These are phyloP conservation scores for Campaea margaritaria DNA, from an alignment of 2,888 invertebrate genomes.

Conservation along the genomic window DNA sequence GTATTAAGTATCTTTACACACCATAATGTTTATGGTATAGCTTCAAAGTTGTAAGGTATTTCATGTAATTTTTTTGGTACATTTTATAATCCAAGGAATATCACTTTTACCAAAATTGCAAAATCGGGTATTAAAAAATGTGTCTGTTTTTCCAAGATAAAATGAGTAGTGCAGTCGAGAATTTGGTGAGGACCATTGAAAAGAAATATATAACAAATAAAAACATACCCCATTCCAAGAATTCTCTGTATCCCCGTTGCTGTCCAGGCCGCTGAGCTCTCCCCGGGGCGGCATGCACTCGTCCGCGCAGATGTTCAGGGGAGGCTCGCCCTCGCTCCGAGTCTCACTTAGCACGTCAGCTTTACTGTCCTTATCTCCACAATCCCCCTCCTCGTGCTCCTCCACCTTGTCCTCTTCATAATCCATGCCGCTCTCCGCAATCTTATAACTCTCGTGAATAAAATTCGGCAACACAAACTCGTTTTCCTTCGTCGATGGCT, in stretches of 20 bases:
- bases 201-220: not conserved
- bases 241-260: constrained; percentile 92
- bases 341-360: constrained; percentile 71
- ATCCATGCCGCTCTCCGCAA: constrained; percentile 68
- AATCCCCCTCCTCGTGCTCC: constrained; percentile 62
- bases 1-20: too few species aligned
- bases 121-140: too few species aligned
- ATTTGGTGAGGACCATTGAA: not conserved
- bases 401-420: constrained; percentile 55
- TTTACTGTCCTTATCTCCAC: constrained; percentile 72
- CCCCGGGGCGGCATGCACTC: constrained; percentile 95
- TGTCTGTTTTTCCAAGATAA: too few species aligned
- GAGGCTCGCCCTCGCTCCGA: constrained; percentile 65
- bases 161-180: not conserved
- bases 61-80: too few species aligned
- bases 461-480: constrained; percentile 79
- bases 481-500: constrained; percentile 71
- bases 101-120: too few species aligned
- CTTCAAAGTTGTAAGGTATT: too few species aligned
- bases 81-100: too few species aligned
- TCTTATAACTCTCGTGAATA: constrained; percentile 79
- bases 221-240: constrained; percentile 89
- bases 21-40: too few species aligned
- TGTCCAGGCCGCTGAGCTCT: constrained; percentile 94
- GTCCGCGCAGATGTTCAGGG: constrained; percentile 91